These are phyloP conservation scores for Ovis canadensis DNA, from an alignment of 2,113 vertebrate species.

Conservation along the genomic window DNA sequence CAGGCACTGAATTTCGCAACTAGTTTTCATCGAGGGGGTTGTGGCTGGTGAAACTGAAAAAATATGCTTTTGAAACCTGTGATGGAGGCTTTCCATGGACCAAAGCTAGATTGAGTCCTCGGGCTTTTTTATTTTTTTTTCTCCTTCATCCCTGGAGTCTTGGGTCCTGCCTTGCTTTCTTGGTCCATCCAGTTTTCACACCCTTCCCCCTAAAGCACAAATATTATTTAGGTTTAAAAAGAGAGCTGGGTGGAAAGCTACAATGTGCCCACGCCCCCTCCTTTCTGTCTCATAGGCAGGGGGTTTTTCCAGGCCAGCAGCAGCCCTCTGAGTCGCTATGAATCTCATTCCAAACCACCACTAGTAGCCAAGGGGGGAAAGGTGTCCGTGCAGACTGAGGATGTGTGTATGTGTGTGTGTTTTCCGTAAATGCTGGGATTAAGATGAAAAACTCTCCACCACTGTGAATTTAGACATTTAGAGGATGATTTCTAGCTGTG, in stretches of 20 bases:
- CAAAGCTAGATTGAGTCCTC: neutral
- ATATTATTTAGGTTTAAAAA: conserved; percentile 21
- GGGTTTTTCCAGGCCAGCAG: neutral
- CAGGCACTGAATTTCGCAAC: conserved; percentile 85
- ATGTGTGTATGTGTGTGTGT: neutral
- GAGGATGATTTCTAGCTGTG: neutral
- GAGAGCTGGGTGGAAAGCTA: neutral
- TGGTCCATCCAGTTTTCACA: neutral
- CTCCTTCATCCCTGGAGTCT: neutral
- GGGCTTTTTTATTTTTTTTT: neutral
- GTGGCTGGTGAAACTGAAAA: conserved; percentile 58
- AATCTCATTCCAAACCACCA: neutral
- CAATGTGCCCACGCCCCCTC: accelerated
- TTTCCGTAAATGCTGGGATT: neutral
- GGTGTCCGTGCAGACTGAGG: neutral
- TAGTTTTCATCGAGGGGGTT: conserved; percentile 72
- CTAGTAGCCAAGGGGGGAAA: neutral
- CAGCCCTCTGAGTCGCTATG: neutral
- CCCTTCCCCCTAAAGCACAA: conserved; percentile 11
- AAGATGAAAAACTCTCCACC: neutral
- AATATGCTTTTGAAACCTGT: conserved; percentile 61
- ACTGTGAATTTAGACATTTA: neutral
- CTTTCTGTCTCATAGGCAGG: neutral
- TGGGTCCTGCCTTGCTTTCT: neutral
- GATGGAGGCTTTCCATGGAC: neutral